phyloP scores from a whole-genome alignment of 2,113 vertebrate species.

The Oncorhynchus keta region DNA sequence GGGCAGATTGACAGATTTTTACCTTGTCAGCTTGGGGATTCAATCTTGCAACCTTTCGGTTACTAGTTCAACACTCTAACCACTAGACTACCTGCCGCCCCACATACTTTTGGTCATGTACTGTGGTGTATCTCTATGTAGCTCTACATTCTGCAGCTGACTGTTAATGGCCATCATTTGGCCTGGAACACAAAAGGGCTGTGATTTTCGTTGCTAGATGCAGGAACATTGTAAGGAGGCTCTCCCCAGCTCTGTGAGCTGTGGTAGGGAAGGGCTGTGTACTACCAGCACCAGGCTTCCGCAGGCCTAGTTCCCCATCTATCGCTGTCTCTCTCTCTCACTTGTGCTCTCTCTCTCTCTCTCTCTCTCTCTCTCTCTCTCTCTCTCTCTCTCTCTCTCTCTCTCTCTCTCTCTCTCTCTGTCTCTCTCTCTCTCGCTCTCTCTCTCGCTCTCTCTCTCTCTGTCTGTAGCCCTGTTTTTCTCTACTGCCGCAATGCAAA shows the following conservation, averaged over 20 bases:
- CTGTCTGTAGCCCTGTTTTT: too few relatives aligned
- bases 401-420: conserved; percentile 16
- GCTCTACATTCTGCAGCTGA: neutral
- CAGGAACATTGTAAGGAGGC: neutral
- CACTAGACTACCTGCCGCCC: too few relatives aligned
- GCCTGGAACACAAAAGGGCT: neutral
- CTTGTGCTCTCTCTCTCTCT: neutral
- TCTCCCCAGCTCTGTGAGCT: conserved; percentile 1
- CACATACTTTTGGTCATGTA: too few relatives aligned
- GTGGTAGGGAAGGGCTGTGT: conserved; percentile 11
- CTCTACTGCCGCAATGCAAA: conserved; percentile 12
- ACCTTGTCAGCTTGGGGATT: too few relatives aligned
- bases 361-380: conserved; percentile 19
- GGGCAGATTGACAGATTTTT: too few relatives aligned
- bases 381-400: neutral
- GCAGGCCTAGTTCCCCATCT: conserved; percentile 5
- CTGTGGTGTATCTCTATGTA: neutral
- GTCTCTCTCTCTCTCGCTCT: conserved; percentile 20
- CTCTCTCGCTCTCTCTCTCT: conserved; percentile 13
- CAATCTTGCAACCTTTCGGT: too few relatives aligned
- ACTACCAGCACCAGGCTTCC: conserved; percentile 22
- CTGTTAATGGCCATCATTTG: neutral
- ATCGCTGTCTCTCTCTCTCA: neutral
- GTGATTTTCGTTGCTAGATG: neutral
- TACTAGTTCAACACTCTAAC: too few relatives aligned